phyloP scores from a whole-genome alignment of 2,797 vertebrate species.

The Oryzias dopingdopingensis region DNA sequence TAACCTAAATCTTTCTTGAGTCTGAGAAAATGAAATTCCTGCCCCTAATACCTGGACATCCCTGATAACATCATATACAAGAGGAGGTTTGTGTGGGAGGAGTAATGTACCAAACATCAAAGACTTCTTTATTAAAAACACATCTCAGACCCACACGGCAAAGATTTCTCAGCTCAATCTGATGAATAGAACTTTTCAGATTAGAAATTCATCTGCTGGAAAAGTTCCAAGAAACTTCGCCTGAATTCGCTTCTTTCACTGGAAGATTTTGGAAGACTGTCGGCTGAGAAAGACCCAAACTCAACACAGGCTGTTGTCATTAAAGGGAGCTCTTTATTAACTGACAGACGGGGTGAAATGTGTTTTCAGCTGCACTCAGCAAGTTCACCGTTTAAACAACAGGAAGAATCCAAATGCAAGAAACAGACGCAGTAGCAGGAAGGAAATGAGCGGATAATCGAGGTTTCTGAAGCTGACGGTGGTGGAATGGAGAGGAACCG shows the following conservation, averaged over 20 bases:
- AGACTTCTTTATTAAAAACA: not conserved
- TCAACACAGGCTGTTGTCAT: not conserved
- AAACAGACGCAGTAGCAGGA: too few species aligned
- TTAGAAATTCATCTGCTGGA: not conserved
- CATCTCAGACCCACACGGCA: not conserved
- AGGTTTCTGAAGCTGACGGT: too few species aligned
- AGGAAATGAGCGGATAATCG: too few species aligned
- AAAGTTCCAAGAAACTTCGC: too few species aligned
- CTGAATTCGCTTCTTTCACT: not conserved
- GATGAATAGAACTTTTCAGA: too few species aligned
- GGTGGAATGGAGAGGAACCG: too few species aligned
- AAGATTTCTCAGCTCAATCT: not conserved
- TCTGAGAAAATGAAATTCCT: conserved; percentile 14
- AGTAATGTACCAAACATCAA: not conserved
- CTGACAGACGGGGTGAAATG: too few species aligned
- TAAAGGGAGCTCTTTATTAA: too few species aligned
- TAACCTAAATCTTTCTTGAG: conserved; percentile 9
- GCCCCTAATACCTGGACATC: conserved; percentile 4
- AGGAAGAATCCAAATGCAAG: too few species aligned
- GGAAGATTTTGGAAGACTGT: not conserved
- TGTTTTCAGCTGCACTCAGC: too few species aligned
- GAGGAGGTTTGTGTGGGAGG: not conserved
- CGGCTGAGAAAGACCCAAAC: not conserved
- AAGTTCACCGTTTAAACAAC: too few species aligned
- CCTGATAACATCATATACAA: conserved; percentile 2